Evolutionary conservation across 2,888 invertebrate genomes (phyloP).

Genomic region (Phorcus lineatus): DNA sequence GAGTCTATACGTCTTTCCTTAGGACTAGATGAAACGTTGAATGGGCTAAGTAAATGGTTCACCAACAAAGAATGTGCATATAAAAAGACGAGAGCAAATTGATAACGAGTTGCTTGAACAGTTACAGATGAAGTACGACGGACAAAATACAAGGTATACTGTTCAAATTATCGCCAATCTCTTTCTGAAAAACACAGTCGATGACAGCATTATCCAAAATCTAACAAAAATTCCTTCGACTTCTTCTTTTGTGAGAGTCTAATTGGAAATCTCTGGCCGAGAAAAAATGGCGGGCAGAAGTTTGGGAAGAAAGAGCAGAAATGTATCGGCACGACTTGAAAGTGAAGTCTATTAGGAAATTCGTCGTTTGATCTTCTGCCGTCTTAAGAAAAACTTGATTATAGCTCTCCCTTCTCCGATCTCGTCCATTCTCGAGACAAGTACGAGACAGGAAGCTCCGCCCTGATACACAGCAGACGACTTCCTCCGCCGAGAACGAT

Average conservation of each 20-base stretch:
- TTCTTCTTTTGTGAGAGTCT: slow-evolving; percentile 8
- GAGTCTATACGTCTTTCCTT: background rate
- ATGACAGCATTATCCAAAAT: slow-evolving; percentile 13
- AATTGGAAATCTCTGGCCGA: slow-evolving; percentile 12
- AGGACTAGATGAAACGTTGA: background rate
- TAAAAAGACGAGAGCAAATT: background rate
- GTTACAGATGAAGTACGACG: background rate
- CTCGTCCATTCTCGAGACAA: slow-evolving; percentile 15
- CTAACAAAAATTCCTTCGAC: background rate
- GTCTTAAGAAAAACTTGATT: slow-evolving; percentile 15
- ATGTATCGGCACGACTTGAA: slow-evolving; percentile 9
- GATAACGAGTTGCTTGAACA: background rate
- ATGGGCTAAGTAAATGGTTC: background rate
- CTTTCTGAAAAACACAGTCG: slow-evolving; percentile 5
- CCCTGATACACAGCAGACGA: slow-evolving; percentile 31
- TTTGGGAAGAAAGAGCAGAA: slow-evolving; percentile 8
- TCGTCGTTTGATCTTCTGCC: slow-evolving; percentile 7
- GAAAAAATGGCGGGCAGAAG: slow-evolving; percentile 19
- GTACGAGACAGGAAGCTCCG: slow-evolving; percentile 11
- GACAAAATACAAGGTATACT: background rate
- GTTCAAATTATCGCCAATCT: background rate
- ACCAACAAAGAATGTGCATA: too few species aligned
- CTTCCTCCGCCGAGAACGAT: slow-evolving; percentile 26
- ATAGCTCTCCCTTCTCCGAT: slow-evolving; percentile 7
- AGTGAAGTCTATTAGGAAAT: slow-evolving; percentile 3